These are phyloP conservation scores for Hemibagrus guttatus DNA, from an alignment of 2,797 vertebrate genomes.

Conservation along the genomic window DNA sequence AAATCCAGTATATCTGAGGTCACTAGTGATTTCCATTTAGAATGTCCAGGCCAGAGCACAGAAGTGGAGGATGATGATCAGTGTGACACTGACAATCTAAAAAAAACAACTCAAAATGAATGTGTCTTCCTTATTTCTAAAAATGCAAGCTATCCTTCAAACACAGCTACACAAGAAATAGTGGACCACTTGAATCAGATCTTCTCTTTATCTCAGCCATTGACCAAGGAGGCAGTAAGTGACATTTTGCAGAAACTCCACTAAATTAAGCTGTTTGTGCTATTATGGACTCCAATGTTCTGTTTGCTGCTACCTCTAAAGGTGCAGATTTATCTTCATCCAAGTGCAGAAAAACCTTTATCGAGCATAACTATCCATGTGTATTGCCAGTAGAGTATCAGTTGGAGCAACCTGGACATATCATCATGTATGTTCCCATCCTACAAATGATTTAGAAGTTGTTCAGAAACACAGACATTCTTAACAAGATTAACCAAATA, in stretches of 20 bases:
- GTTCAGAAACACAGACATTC: not conserved
- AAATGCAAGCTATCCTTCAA: not conserved
- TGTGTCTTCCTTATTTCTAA: not conserved
- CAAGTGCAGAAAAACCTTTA: not conserved
- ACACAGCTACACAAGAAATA: not conserved
- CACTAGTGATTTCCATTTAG: not conserved
- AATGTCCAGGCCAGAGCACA: not conserved
- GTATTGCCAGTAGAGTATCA: not conserved
- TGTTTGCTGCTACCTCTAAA: not conserved
- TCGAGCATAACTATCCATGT: not conserved
- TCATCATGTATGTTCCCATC: not conserved
- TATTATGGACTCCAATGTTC: not conserved
- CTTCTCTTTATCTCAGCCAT: not conserved
- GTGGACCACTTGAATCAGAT: not conserved
- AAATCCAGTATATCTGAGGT: not conserved
- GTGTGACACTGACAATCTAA: not conserved
- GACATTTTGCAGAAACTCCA: not conserved
- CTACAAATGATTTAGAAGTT: not conserved
- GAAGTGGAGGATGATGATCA: not conserved
- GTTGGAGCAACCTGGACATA: not conserved
- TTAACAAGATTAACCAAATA: not conserved
- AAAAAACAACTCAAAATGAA: not conserved
- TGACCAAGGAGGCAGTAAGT: not conserved
- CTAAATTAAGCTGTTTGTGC: not conserved
- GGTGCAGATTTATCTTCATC: not conserved